Evolutionary conservation across 2,113 vertebrate genomes (phyloP).

Genomic region (Oriolus oriolus): DNA sequence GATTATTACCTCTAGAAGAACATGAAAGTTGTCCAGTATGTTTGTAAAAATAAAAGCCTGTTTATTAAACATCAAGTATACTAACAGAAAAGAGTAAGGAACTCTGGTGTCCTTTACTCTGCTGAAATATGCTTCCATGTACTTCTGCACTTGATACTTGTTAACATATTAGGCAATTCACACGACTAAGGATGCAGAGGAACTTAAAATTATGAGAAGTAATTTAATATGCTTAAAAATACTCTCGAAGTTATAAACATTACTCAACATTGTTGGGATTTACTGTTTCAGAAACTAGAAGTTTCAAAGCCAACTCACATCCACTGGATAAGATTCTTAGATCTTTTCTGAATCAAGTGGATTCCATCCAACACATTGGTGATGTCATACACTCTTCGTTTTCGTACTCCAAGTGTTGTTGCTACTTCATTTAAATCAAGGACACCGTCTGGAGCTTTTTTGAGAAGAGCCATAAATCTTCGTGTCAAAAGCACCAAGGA

Average conservation of each 20-base stretch:
- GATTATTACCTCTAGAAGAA: constrained; percentile 74
- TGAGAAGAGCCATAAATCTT: constrained; percentile 85
- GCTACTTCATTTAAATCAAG: constrained; percentile 84
- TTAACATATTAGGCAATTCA: background rate
- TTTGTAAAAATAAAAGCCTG: background rate
- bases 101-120: background rate
- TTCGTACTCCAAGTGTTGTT: constrained; percentile 74
- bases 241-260: background rate
- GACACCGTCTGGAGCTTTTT: constrained; percentile 74
- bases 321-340: constrained; percentile 85
- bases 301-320: constrained; percentile 78
- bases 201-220: background rate
- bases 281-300: background rate
- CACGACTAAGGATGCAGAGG: background rate
- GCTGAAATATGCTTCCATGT: background rate
- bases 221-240: background rate
- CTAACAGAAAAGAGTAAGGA: background rate
- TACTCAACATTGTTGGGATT: background rate
- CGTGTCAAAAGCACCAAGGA: constrained; percentile 80
- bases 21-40: background rate
- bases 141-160: background rate
- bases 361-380: constrained; percentile 86
- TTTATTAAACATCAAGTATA: background rate
- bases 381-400: constrained; percentile 88
- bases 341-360: constrained; percentile 79